phyloP scores from a whole-genome alignment of 2,113 vertebrate genomes.

The Isurus oxyrinchus region DNA sequence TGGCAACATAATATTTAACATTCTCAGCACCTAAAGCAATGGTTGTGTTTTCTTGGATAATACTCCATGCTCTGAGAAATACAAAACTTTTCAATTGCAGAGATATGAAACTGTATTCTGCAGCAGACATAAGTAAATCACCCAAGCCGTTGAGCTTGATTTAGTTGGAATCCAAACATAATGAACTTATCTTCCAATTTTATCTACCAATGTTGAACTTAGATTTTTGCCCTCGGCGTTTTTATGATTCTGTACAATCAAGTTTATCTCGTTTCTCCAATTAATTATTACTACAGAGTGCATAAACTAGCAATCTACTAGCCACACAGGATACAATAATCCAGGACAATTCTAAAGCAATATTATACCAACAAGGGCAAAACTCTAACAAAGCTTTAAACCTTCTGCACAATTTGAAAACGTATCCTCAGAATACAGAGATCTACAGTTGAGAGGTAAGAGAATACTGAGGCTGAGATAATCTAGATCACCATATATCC shows the following conservation, averaged over 20 bases:
- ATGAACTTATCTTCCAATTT: neutral
- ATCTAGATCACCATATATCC: neutral
- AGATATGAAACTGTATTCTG: neutral
- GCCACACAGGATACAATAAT: neutral
- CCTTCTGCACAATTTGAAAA: neutral
- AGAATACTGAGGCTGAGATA: neutral
- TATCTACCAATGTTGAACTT: neutral
- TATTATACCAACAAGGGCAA: too few species aligned
- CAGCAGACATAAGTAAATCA: neutral
- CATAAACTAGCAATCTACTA: neutral
- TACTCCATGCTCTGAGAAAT: neutral
- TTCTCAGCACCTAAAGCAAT: neutral
- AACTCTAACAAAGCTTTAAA: neutral
- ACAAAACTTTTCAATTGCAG: neutral
- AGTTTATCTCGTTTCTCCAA: neutral
- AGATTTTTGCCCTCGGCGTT: neutral
- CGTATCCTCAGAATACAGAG: neutral
- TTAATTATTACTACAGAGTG: neutral
- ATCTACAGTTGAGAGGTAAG: neutral
- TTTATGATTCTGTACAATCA: neutral
- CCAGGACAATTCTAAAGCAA: neutral
- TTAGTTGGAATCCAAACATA: neutral
- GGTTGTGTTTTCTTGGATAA: neutral
- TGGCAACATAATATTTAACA: neutral
- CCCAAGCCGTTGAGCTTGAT: neutral